Conservation (phyloP, 2,888 invertebrate species). For the Dioctria rufipes region DNA sequence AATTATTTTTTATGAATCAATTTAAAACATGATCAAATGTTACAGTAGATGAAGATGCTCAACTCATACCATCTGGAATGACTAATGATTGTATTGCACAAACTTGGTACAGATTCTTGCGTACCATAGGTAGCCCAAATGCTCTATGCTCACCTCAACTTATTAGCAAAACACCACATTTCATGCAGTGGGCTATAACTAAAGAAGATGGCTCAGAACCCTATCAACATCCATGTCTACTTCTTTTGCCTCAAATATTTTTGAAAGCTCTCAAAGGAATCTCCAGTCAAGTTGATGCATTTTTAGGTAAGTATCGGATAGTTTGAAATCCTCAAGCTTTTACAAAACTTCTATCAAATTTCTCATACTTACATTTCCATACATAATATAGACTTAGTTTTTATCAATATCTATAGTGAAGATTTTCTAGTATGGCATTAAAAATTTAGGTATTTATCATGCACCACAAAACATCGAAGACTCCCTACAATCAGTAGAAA, state of each 20-base stretch:
- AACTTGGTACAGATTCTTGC: conserved; percentile 95
- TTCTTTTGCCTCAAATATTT: conserved; percentile 89
- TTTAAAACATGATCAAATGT: background rate
- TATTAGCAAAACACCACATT: conserved; percentile 78
- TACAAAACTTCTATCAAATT: background rate
- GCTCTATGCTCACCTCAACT: conserved; percentile 90
- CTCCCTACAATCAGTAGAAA: conserved; percentile 68
- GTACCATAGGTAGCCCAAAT: conserved; percentile 95
- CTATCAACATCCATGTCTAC: conserved; percentile 90
- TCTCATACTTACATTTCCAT: background rate
- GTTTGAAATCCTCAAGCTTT: no score
- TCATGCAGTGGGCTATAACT: conserved; percentile 84
- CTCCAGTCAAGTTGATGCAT: conserved; percentile 94
- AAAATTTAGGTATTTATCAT: conserved; percentile 67
- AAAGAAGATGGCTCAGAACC: conserved; percentile 88
- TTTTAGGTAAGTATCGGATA: conserved; percentile 81
- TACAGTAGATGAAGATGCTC: conserved; percentile 87
- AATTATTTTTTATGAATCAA: background rate
- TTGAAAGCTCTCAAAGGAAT: conserved; percentile 94
- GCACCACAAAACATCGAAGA: conserved; percentile 66
- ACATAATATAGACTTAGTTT: background rate
- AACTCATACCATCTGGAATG: conserved; percentile 88
- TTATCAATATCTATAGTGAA: background rate
- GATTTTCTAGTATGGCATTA: background rate
- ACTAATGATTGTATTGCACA: conserved; percentile 92